phyloP scores from a whole-genome alignment of 2,888 invertebrate genomes.

The Lasioglossum calceatum region DNA sequence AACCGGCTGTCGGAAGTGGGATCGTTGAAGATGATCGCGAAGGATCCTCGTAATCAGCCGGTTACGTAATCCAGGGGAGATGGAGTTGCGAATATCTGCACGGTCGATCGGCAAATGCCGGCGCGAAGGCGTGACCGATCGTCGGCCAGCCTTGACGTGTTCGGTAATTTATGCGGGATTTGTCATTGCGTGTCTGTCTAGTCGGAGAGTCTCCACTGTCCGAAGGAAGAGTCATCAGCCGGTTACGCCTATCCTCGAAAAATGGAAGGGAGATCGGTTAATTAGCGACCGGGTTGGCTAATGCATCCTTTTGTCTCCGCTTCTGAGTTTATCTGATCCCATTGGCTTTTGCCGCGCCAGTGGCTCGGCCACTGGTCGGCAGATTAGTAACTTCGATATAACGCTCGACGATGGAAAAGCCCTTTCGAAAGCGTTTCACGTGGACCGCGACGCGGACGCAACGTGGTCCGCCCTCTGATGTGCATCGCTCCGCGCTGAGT shows the following conservation, averaged over 20 bases:
- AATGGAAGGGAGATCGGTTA: slow-evolving; percentile 72
- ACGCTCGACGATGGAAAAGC: slow-evolving; percentile 54
- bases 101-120: slow-evolving; percentile 48
- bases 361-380: slow-evolving; percentile 35
- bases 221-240: slow-evolving; percentile 6
- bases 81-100: slow-evolving; percentile 33
- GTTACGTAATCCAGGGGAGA: slow-evolving; percentile 56
- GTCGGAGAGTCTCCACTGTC: neutral
- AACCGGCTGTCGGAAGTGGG: neutral
- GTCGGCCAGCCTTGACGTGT: slow-evolving; percentile 62
- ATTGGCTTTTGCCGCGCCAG: slow-evolving; percentile 54
- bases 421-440: slow-evolving; percentile 54
- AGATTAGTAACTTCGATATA: slow-evolving; percentile 64
- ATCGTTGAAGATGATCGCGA: neutral
- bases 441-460: slow-evolving; percentile 34
- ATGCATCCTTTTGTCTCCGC: slow-evolving; percentile 80
- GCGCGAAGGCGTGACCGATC: slow-evolving; percentile 69
- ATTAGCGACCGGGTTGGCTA: slow-evolving; percentile 78
- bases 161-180: slow-evolving; percentile 79
- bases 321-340: slow-evolving; percentile 75
- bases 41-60: slow-evolving; percentile 5
- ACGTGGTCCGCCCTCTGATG: slow-evolving; percentile 8
- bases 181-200: slow-evolving; percentile 68
- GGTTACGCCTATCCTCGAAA: slow-evolving; percentile 75
- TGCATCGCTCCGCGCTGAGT: neutral